Conservation (phyloP, 1,140 invertebrate genomes). For the Drosophila parabipectinata region DNA sequence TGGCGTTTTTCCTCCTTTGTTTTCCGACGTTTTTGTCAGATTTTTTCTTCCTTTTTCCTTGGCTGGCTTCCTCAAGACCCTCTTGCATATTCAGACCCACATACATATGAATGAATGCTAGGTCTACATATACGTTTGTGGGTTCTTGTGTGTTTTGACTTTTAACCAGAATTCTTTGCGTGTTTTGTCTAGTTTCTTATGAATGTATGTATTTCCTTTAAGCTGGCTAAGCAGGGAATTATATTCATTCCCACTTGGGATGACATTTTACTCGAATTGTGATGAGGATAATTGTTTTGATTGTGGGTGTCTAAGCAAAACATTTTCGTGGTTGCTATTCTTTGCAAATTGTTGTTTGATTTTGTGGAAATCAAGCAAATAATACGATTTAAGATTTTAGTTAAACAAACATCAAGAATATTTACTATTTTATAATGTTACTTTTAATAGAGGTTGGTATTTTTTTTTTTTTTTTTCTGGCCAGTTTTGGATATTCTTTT, state of each 20-base stretch:
- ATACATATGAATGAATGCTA: not conserved
- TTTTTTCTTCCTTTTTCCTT: not conserved
- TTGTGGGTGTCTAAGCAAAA: conserved; percentile 16
- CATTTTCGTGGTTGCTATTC: conserved; percentile 17
- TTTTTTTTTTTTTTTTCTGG: too few species aligned
- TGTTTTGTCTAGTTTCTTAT: conserved; percentile 38
- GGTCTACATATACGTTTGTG: conserved; percentile 8
- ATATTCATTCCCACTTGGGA: conserved; percentile 39
- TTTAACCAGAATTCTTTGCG: conserved; percentile 47
- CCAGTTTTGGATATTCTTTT: too few species aligned
- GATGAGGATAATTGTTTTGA: conserved; percentile 34
- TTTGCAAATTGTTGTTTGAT: conserved; percentile 5
- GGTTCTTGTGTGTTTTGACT: conserved; percentile 37
- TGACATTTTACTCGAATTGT: conserved; percentile 21
- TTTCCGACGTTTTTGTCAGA: conserved; percentile 19
- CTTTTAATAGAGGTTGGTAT: not conserved
- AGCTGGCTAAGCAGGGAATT: conserved; percentile 38
- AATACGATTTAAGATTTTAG: not conserved
- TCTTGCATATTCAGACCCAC: not conserved
- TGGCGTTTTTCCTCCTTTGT: conserved; percentile 32
- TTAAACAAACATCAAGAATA: not conserved
- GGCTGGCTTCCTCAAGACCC: conserved; percentile 17
- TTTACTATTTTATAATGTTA: not conserved
- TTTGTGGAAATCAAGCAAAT: conserved; percentile 1
- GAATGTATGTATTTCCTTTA: conserved; percentile 22